Percentiles rank a stretch among this genome's conserved stretches.
Conservation (phyloP, 2,797 vertebrate genomes). For the Sebastiscus tertius region DNA sequence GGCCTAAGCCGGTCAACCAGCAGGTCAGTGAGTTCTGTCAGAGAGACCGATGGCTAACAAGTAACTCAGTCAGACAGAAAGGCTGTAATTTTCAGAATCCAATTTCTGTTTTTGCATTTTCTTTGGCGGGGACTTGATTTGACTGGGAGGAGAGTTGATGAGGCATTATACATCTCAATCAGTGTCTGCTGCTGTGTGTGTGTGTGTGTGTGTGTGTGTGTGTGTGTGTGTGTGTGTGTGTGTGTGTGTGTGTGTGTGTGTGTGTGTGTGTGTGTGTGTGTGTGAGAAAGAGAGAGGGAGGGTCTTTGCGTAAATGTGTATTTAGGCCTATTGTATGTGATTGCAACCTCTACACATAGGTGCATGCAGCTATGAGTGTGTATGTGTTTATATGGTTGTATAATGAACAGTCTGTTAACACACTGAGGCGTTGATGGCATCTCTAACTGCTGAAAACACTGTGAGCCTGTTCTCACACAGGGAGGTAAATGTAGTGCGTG, state of each 20-base stretch:
- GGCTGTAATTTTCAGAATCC: slow-evolving; percentile 26
- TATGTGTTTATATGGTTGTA: slow-evolving; percentile 1
- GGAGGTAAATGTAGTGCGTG: slow-evolving; percentile 39
- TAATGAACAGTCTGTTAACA: slow-evolving; percentile 42
- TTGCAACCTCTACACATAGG: neutral
- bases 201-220: neutral
- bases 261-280: neutral
- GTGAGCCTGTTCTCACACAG: slow-evolving; percentile 33
- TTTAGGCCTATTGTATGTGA: neutral
- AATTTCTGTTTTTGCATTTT: slow-evolving; percentile 28
- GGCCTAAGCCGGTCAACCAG: neutral
- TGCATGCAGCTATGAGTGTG: slow-evolving; percentile 1
- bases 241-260: neutral
- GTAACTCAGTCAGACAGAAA: neutral
- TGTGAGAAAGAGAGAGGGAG: neutral
- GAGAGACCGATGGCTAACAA: neutral
- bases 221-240: neutral
- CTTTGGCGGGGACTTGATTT: slow-evolving; percentile 19
- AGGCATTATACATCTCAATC: slow-evolving; percentile 32
- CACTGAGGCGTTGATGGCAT: slow-evolving; percentile 34
- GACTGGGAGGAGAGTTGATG: slow-evolving; percentile 31
- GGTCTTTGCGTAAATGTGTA: neutral
- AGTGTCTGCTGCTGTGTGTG: neutral
- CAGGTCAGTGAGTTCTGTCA: neutral
- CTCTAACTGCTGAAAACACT: slow-evolving; percentile 33